A percentile compares a stretch with the other conserved stretches of the same genome.
Conservation (phyloP, 2,888 invertebrate genomes). For the Ochlodes sylvanus region DNA sequence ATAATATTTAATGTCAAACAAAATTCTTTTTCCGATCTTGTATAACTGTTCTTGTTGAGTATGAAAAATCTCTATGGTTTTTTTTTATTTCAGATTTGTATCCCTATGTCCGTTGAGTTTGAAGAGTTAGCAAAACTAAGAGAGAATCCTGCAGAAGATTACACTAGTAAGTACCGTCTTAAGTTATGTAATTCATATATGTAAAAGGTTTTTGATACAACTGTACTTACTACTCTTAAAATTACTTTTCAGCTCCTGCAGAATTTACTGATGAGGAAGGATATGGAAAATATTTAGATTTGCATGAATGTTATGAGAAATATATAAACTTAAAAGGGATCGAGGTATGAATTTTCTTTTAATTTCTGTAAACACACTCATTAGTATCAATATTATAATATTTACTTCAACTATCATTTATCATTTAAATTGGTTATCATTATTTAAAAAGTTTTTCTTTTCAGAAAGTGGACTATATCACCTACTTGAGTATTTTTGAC, state of each 20-base stretch:
- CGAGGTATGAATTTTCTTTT: conserved; percentile 85
- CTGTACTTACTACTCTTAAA: neutral
- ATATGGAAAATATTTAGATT: conserved; percentile 98
- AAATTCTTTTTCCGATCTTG: too few species aligned
- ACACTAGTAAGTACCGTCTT: conserved; percentile 82
- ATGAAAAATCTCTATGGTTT: neutral
- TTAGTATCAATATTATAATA: too few species aligned
- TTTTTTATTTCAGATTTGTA: conserved; percentile 87
- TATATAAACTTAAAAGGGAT: conserved; percentile 98
- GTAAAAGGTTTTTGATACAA: too few species aligned
- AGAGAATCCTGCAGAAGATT: conserved; percentile 95
- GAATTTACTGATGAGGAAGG: conserved; percentile 99
- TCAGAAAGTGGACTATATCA: conserved; percentile 97
- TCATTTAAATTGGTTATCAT: too few species aligned
- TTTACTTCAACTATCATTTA: neutral
- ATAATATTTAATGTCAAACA: too few species aligned
- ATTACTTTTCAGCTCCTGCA: conserved; percentile 87
- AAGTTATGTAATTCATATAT: too few species aligned
- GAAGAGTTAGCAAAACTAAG: conserved; percentile 95
- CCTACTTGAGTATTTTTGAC: conserved; percentile 96
- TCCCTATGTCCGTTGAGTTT: conserved; percentile 99
- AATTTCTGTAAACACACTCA: too few species aligned
- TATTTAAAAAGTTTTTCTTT: conserved; percentile 45
- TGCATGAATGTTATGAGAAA: conserved; percentile 98
- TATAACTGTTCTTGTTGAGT: neutral